These are phyloP conservation scores for Campopleginae sp. DNA, from an alignment of 2,888 invertebrate species.

Conservation along the genomic window DNA sequence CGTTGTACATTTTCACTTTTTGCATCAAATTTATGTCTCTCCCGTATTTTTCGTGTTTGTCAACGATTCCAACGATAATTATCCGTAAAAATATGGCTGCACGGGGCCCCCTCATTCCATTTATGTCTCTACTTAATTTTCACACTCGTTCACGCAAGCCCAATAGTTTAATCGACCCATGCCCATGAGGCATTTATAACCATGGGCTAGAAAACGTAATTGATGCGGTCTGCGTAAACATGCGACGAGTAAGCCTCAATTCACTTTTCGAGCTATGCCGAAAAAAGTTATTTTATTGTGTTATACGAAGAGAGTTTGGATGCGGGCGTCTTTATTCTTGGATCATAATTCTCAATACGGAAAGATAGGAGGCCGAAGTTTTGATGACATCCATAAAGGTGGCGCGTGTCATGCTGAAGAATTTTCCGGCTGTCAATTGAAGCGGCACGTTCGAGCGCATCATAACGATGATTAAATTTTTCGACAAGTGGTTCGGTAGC, in stretches of 20 bases:
- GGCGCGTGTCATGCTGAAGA: constrained; percentile 69
- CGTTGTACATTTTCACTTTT: neutral
- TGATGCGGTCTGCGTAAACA: no score
- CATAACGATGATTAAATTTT: constrained; percentile 72
- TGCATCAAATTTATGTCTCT: neutral
- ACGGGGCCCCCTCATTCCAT: neutral
- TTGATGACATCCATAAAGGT: constrained; percentile 71
- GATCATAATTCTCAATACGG: constrained; percentile 71
- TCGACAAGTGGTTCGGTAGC: constrained; percentile 69
- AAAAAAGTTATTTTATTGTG: neutral
- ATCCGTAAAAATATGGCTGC: neutral
- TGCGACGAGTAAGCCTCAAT: no score
- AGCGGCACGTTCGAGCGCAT: constrained; percentile 72
- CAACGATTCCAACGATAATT: constrained; percentile 15
- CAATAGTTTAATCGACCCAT: neutral
- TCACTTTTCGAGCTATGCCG: no score
- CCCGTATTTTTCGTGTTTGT: neutral
- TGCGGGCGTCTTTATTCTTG: constrained; percentile 53
- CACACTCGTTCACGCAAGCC: neutral
- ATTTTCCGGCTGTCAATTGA: constrained; percentile 71
- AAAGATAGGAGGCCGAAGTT: constrained; percentile 71
- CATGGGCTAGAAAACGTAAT: neutral
- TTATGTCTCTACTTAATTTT: no score
- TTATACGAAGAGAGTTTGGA: constrained; percentile 1
- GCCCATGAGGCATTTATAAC: neutral